Percentiles rank a stretch among this genome's conserved stretches.
Evolutionary conservation across 2,797 vertebrate species (phyloP).

Genomic region (Helarctos malayanus): DNA sequence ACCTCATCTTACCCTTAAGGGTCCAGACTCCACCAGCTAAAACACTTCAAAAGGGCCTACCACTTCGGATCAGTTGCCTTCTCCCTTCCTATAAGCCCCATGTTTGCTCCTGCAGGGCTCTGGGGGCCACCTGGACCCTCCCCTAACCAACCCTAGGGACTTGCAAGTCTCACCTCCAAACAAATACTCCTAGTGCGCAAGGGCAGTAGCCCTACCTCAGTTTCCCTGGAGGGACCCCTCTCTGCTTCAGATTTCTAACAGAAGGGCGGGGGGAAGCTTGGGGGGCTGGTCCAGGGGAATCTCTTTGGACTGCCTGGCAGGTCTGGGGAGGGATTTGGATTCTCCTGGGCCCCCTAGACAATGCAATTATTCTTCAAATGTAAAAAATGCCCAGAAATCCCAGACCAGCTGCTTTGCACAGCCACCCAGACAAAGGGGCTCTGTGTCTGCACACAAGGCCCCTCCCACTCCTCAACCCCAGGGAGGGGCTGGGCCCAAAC

Average conservation of each 20-base stretch:
- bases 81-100: neutral
- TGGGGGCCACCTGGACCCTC: neutral
- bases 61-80: neutral
- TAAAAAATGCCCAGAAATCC: constrained; percentile 83
- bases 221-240: neutral
- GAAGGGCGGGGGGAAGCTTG: neutral
- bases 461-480: constrained; percentile 70
- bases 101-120: neutral
- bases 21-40: neutral
- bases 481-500: constrained; percentile 64
- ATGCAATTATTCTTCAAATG: constrained; percentile 85
- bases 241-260: constrained; percentile 35
- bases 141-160: neutral
- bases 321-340: constrained; percentile 64
- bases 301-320: constrained; percentile 64
- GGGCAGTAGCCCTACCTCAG: constrained; percentile 2
- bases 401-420: constrained; percentile 81
- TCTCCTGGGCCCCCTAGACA: constrained; percentile 77
- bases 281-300: constrained; percentile 26
- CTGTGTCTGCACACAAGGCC: constrained; percentile 73
- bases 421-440: constrained; percentile 77
- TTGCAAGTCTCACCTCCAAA: neutral
- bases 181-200: neutral
- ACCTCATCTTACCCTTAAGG: neutral
- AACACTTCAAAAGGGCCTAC: neutral